These are phyloP conservation scores for Pediacus dermestoides DNA, from an alignment of 2,888 invertebrate species.

Conservation along the genomic window DNA sequence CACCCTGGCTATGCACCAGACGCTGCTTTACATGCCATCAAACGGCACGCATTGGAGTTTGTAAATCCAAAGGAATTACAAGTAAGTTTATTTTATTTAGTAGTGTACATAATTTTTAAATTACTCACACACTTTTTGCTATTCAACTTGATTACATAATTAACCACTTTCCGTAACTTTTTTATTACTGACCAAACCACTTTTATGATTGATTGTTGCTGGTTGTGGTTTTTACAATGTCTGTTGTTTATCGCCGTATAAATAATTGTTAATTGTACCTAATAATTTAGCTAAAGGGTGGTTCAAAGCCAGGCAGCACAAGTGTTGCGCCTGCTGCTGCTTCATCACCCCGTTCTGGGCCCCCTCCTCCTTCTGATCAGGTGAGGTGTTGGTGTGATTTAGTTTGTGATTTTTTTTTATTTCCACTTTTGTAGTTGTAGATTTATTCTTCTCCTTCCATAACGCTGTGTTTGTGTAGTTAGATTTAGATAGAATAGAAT, in stretches of 20 bases:
- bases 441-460: slow-evolving; percentile 4
- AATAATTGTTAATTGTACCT: slow-evolving; percentile 42
- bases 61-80: slow-evolving; percentile 86
- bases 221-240: slow-evolving; percentile 10
- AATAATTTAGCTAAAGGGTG: slow-evolving; percentile 52
- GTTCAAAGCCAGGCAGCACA: slow-evolving; percentile 52
- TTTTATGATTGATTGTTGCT: too few species aligned
- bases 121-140: not conserved
- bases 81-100: slow-evolving; percentile 53
- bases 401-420: slow-evolving; percentile 4
- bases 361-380: slow-evolving; percentile 58
- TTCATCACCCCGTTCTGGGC: slow-evolving; percentile 52
- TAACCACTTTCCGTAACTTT: too few species aligned
- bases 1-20: slow-evolving; percentile 90
- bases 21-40: slow-evolving; percentile 95
- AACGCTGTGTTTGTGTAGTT: not conserved
- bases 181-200: too few species aligned
- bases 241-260: slow-evolving; percentile 9
- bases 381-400: slow-evolving; percentile 47
- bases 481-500: slow-evolving; percentile 17
- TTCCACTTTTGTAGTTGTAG: slow-evolving; percentile 4
- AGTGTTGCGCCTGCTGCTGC: slow-evolving; percentile 51
- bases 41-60: slow-evolving; percentile 89
- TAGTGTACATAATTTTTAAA: not conserved
- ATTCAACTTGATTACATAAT: not conserved